Conservation (phyloP, 2,888 invertebrate genomes). For the Augochlorella aurata region DNA sequence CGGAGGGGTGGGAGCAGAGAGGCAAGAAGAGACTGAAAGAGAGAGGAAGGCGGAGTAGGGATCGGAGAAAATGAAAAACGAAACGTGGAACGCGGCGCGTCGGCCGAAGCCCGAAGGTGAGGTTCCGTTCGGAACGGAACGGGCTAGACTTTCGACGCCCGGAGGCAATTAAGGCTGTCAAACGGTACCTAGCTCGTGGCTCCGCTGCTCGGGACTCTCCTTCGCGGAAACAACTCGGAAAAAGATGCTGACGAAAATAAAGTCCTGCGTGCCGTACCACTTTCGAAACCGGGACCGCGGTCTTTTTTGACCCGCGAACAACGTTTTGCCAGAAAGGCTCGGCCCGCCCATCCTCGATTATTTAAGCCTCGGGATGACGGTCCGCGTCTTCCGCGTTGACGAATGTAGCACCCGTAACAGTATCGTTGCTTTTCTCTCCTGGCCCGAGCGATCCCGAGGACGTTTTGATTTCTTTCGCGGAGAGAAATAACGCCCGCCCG, state of each 20-base stretch:
- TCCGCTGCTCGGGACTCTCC: constrained; percentile 10
- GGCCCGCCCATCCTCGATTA: no score
- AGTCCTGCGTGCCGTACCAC: constrained; percentile 17
- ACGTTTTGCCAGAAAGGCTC: background rate
- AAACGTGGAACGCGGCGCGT: constrained; percentile 1
- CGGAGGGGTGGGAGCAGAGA: background rate
- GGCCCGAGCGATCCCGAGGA: no score
- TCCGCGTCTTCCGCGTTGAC: background rate
- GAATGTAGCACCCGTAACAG: background rate
- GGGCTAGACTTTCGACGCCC: constrained; percentile 29
- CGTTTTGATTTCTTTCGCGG: background rate
- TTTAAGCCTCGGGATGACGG: no score
- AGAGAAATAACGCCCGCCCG: background rate
- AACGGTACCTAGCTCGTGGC: constrained; percentile 67
- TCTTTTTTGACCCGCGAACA: background rate
- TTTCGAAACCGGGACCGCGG: constrained; percentile 26
- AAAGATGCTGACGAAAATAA: constrained; percentile 32
- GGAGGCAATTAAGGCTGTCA: constrained; percentile 62
- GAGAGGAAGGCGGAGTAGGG: background rate
- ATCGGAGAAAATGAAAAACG: constrained; percentile 18
- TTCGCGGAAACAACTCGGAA: background rate
- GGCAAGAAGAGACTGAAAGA: background rate
- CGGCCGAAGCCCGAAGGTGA: constrained; percentile 11
- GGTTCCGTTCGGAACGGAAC: constrained; percentile 37
- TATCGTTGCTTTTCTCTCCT: background rate